Evolutionary conservation across 2,113 vertebrate genomes (phyloP).

Genomic region (Xiphophorus hellerii): DNA sequence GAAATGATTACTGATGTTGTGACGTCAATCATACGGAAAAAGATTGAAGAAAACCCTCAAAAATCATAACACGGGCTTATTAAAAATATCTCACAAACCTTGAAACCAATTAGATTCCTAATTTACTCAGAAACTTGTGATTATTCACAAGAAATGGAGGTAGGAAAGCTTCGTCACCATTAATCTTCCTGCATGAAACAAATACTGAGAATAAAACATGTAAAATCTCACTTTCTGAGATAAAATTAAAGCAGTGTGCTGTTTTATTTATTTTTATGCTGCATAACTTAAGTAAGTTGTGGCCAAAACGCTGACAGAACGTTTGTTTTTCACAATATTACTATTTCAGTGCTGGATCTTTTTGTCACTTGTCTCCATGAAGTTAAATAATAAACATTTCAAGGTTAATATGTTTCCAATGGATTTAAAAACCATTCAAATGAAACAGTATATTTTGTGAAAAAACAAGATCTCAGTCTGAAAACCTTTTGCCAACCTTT

Average conservation of each 20-base stretch:
- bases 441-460: background rate
- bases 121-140: background rate
- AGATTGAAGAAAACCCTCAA: no score
- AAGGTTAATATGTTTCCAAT: background rate
- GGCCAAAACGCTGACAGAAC: no score
- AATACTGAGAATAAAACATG: background rate
- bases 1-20: no score
- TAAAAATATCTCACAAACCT: no score
- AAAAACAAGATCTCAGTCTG: background rate
- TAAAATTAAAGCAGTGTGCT: no score
- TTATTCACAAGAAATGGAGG: background rate
- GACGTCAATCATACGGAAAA: no score
- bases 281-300: no score
- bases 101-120: background rate
- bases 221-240: background rate
- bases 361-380: background rate
- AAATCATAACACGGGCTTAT: no score
- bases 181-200: background rate
- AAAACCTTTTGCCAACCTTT: no score
- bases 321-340: no score
- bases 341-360: no score
- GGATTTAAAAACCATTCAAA: background rate
- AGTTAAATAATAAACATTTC: background rate
- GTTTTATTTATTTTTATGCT: background rate
- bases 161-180: background rate